Evolutionary conservation across 1,140 invertebrate species (phyloP).

Genomic region (Eufriesea mexicana): DNA sequence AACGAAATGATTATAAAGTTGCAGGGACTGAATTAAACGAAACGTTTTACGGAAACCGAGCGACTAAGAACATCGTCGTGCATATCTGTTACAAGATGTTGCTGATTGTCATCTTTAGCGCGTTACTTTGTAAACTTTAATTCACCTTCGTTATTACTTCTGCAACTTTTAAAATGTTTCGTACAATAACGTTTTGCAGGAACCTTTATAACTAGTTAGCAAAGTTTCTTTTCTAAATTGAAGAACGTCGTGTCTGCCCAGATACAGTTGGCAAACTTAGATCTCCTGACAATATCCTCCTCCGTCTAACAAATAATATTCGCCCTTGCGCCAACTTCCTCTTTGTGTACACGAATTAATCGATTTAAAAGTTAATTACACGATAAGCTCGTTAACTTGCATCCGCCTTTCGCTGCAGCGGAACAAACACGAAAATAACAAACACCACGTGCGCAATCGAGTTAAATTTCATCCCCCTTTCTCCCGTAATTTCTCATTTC

Average conservation of each 20-base stretch:
- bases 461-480: neutral
- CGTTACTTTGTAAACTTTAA: neutral
- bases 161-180: neutral
- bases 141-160: neutral
- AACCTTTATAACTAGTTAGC: neutral
- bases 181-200: neutral
- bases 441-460: neutral
- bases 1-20: neutral
- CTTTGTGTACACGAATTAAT: too few species aligned
- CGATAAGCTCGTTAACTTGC: neutral
- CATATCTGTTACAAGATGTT: too few species aligned
- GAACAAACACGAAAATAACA: neutral
- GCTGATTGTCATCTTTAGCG: neutral
- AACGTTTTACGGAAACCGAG: neutral
- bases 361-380: neutral
- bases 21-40: neutral
- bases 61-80: neutral
- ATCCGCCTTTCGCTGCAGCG: neutral
- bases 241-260: neutral
- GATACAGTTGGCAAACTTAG: neutral
- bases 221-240: neutral
- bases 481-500: neutral
- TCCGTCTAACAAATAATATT: too few species aligned
- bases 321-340: too few species aligned
- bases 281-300: neutral